Conservation (phyloP, 1,140 invertebrate species). For the Diorhabda sublineata region DNA sequence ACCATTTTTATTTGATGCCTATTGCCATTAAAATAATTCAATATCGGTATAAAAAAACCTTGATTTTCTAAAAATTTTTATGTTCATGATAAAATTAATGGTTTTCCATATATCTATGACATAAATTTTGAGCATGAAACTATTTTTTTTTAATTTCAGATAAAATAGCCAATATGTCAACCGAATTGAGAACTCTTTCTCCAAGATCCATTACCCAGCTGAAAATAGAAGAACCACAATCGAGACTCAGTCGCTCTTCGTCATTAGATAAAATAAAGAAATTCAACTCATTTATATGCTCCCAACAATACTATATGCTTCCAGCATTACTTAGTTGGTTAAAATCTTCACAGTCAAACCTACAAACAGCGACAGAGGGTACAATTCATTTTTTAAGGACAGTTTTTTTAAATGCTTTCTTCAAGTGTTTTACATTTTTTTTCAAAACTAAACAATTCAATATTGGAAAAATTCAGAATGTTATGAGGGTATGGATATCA, state of each 20-base stretch:
- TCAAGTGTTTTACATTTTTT: not conserved
- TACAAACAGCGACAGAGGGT: conserved; percentile 32
- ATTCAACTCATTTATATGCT: conserved; percentile 43
- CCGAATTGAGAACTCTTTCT: not conserved
- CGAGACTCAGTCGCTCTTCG: conserved; percentile 28
- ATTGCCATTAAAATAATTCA: too few species aligned
- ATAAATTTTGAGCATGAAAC: too few species aligned
- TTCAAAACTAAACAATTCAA: not conserved
- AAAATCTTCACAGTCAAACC: conserved; percentile 32
- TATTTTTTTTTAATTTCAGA: not conserved
- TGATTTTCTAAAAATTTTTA: too few species aligned
- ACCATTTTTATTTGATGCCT: too few species aligned
- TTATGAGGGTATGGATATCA: not conserved
- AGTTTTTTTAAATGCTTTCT: conserved; percentile 26
- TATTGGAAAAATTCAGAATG: not conserved
- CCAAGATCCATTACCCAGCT: conserved; percentile 19
- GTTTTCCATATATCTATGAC: too few species aligned
- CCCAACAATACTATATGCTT: conserved; percentile 39
- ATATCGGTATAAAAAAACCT: too few species aligned
- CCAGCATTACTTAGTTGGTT: conserved; percentile 40
- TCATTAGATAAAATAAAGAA: conserved; percentile 40
- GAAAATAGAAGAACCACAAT: conserved; percentile 28
- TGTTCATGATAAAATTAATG: too few species aligned
- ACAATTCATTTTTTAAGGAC: conserved; percentile 35
- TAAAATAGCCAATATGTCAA: not conserved